phyloP scores from a whole-genome alignment of 1,140 invertebrate species.

The Alviniconcha marisindica region DNA sequence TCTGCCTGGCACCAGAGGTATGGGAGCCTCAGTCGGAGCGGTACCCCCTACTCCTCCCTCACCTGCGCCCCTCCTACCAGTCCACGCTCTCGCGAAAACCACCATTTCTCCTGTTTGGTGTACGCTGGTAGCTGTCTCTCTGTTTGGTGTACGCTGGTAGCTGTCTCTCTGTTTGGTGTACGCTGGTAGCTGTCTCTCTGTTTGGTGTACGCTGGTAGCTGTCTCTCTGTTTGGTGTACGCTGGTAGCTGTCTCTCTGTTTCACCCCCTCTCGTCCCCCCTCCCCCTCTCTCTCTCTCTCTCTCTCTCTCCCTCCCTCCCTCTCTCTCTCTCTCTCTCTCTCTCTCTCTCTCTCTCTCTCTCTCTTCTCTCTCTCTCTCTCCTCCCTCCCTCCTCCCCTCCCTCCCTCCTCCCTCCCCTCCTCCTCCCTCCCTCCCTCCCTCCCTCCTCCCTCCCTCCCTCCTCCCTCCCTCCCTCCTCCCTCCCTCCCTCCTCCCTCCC shows the following conservation, averaged over 20 bases:
- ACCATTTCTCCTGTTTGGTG: too few species aligned
- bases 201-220: background rate
- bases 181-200: background rate
- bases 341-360: background rate
- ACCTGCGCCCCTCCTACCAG: too few species aligned
- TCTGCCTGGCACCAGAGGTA: too few species aligned
- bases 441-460: background rate
- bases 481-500: background rate
- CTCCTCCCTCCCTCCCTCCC: background rate
- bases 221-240: background rate
- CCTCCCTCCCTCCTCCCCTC: background rate
- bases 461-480: background rate
- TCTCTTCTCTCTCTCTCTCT: background rate
- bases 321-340: background rate
- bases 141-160: background rate
- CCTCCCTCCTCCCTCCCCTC: background rate
- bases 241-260: background rate
- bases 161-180: background rate
- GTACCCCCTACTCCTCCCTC: background rate
- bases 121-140: too few species aligned
- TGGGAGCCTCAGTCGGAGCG: background rate
- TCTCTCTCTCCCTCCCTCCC: background rate
- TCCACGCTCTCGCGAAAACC: too few species aligned
- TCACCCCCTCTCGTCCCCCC: background rate
- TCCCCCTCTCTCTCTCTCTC: slow-evolving; percentile 2